Conservation (phyloP, 2,888 invertebrate genomes). For the Ethmia dodecea region DNA sequence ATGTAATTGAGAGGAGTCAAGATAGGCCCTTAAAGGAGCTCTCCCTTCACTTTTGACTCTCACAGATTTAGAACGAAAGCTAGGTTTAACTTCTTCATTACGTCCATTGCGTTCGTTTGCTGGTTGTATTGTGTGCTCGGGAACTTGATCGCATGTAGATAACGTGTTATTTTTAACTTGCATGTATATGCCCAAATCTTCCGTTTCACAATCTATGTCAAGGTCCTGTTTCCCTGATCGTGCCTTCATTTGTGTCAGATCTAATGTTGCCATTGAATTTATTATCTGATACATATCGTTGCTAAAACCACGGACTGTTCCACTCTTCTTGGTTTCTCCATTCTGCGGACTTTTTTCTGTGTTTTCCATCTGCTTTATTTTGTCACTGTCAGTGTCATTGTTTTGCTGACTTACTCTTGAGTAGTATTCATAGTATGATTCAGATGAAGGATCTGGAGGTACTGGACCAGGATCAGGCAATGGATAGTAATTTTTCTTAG, state of each 20-base stretch:
- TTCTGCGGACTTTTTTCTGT: conserved; percentile 38
- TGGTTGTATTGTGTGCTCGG: conserved; percentile 58
- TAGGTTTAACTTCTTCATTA: conserved; percentile 59
- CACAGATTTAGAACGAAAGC: conserved; percentile 72
- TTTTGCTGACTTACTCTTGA: conserved; percentile 72
- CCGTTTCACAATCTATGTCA: conserved; percentile 55
- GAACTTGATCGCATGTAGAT: conserved; percentile 68
- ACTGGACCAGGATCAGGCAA: conserved; percentile 68
- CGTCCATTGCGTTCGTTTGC: conserved; percentile 60
- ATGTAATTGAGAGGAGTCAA: conserved; percentile 48
- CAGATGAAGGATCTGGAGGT: conserved; percentile 64
- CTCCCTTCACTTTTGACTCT: conserved; percentile 73
- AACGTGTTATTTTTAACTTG: conserved; percentile 61
- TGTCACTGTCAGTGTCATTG: conserved; percentile 69
- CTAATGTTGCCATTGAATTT: conserved; percentile 68
- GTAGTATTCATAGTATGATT: conserved; percentile 73
- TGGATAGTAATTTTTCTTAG: conserved; percentile 59
- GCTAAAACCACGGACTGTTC: conserved; percentile 22
- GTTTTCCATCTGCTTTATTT: conserved; percentile 58
- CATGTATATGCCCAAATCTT: conserved; percentile 70
- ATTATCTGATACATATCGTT: conserved; percentile 64
- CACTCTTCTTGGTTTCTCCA: conserved; percentile 22
- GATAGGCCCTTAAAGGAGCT: conserved; percentile 59
- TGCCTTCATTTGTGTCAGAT: conserved; percentile 57
- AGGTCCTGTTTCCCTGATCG: conserved; percentile 51